These are phyloP conservation scores for Trididemnum clinides DNA, from an alignment of 23 tunicate genomes.

Conservation along the genomic window DNA sequence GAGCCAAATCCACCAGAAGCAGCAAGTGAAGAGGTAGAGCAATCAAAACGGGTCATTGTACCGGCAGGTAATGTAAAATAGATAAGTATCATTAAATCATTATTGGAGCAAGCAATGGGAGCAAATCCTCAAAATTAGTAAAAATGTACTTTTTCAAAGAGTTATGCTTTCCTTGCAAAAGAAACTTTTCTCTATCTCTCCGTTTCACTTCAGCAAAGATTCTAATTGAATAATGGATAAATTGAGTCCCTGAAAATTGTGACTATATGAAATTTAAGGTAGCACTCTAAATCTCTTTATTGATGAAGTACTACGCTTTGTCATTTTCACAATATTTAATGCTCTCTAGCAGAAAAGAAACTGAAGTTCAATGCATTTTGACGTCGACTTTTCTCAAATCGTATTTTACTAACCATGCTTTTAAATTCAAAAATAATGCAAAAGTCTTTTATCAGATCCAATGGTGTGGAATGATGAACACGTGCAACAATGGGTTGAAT, in stretches of 20 bases:
- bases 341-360: no score
- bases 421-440: not conserved
- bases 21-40: slow-evolving; percentile 48
- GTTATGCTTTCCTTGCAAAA: no score
- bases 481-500: slow-evolving; percentile 77
- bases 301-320: no score
- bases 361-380: not conserved
- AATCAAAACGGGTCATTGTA: slow-evolving; percentile 78
- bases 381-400: not conserved
- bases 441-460: slow-evolving; percentile 39
- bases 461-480: slow-evolving; percentile 69
- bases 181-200: no score
- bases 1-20: not conserved
- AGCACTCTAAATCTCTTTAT: no score
- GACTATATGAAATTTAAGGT: no score
- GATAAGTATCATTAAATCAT: not conserved
- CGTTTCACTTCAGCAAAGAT: no score
- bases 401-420: no score
- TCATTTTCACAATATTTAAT: no score
- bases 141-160: no score
- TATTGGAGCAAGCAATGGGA: not conserved
- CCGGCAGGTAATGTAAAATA: slow-evolving; percentile 99
- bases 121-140: not conserved
- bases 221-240: no score
- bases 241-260: no score